A percentile compares a stretch with the other conserved stretches of the same genome.
These are phyloP conservation scores for Tupiocoris notatus DNA, from an alignment of 2,888 invertebrate genomes.

Conservation along the genomic window DNA sequence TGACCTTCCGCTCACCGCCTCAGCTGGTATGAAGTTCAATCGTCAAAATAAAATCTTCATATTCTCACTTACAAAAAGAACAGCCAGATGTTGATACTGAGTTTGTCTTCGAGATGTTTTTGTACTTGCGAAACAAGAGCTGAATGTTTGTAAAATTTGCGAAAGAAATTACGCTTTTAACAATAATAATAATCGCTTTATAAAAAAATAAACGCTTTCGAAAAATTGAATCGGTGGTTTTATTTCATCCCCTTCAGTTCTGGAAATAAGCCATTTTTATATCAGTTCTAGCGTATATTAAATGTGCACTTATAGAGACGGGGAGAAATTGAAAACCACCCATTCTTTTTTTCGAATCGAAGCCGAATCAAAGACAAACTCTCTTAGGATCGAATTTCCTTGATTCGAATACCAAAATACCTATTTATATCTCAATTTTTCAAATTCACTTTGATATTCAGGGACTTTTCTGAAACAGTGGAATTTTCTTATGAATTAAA, in stretches of 20 bases:
- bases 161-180: background rate
- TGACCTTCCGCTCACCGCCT: conserved; percentile 32
- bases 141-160: background rate
- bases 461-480: no score
- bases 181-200: background rate
- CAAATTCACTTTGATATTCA: no score
- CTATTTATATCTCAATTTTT: background rate
- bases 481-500: no score
- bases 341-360: no score
- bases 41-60: background rate
- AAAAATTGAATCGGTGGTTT: background rate
- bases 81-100: background rate
- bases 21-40: conserved; percentile 37
- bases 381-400: no score
- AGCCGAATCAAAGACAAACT: no score
- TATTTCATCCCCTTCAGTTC: background rate
- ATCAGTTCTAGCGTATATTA: no score
- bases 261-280: no score
- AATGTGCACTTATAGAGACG: no score
- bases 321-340: no score
- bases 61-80: background rate
- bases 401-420: no score
- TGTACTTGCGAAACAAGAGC: background rate
- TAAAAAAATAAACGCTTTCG: background rate
- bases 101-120: background rate